These are phyloP conservation scores for Spisula solida DNA, from an alignment of 2,888 invertebrate species.

Conservation along the genomic window DNA sequence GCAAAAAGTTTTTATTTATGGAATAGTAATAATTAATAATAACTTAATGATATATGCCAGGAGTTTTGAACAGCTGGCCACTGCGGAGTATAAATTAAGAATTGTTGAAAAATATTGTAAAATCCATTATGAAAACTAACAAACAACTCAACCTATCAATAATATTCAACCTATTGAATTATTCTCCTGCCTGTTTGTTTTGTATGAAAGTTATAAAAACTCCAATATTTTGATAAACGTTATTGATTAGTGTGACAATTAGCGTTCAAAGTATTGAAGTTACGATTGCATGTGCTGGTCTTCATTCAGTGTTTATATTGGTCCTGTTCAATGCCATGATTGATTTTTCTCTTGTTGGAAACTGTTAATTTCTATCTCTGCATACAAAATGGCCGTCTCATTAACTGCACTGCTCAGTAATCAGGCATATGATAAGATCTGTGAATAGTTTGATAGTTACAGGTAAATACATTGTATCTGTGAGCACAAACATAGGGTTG, in stretches of 20 bases:
- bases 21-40: no score
- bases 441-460: not conserved
- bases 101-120: no score
- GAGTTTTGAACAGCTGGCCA: no score
- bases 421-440: not conserved
- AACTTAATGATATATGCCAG: no score
- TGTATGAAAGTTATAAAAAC: not conserved
- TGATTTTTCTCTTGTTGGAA: not conserved
- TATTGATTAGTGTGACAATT: not conserved
- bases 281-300: not conserved
- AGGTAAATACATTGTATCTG: no score
- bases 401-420: not conserved
- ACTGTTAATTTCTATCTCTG: not conserved
- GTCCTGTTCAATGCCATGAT: not conserved
- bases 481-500: no score
- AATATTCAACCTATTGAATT: no score
- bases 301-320: not conserved
- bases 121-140: no score
- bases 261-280: not conserved
- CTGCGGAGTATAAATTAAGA: no score
- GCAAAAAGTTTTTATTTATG: no score
- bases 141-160: no score
- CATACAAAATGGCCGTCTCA: conserved; percentile 1
- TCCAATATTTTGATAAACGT: not conserved
- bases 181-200: no score